Evolutionary conservation across 2,888 invertebrate species (phyloP), one percentile per base, ranked within the genome.

Genomic region (Marasmarcha lunaedactyla): DNA sequence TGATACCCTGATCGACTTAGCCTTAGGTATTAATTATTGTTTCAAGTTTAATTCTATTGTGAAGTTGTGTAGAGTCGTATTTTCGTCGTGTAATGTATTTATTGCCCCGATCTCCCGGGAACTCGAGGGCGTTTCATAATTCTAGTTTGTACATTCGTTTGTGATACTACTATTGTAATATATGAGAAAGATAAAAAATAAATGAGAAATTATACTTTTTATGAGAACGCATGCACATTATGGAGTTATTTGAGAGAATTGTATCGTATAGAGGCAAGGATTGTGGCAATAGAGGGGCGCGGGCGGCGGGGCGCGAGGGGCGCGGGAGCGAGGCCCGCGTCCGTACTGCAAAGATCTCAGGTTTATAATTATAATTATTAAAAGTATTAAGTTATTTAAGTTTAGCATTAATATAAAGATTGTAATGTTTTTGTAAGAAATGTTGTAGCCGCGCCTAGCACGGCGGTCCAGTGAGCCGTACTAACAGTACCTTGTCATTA

Each of bases 141-240:
- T 79, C 81, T 78, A 77, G 79, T 76, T 79, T 67, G 83, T 84
- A 84, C 83, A 79, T 83, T 84, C 81, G 76, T 84, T 84, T 84
- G 84, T 84, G 84, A 84, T 84, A 84, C 83, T 84, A 84, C 84
- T 77, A 79, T 79, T 83, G 79, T 83, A 81, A 83, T 81, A 73
- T 76, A 77, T 20, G 20, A 20, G 20, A 20, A 20, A 20, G 20
- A 20, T 77, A 77, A 77, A 79, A 67, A 69, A 71, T 68, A 68
- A 76, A 71, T 63, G 71, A 71, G 58, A 65, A 63, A 69, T 63
- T 64, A 71, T 73, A 78, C 78, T 76, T 69, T 76, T 73, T 73
- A 73, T 73, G 69, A 71, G 67, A 63, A 69, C 63, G 71, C 63
- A 68, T 63, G 70, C 71, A 71, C 67, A 69, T 66, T 63, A 60